Evolutionary conservation across 37 sponge, comb jelly and placozoan species (phyloP).

Genomic region (Trichoplax adhaerens): DNA sequence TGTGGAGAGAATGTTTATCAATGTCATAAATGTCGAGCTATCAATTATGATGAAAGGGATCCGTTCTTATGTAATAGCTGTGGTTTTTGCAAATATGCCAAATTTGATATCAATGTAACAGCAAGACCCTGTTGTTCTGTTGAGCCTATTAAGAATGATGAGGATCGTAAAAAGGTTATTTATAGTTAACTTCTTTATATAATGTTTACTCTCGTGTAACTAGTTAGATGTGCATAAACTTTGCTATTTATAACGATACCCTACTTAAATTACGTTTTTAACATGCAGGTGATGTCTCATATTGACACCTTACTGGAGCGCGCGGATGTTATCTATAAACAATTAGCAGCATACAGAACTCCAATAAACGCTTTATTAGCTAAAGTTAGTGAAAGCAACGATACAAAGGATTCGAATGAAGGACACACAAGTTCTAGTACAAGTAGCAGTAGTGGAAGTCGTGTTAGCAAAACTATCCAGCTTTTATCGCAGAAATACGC

Average conservation of each 20-base stretch:
- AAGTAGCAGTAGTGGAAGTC: background rate
- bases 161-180: conserved; percentile 62
- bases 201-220: background rate
- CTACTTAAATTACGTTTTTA: background rate
- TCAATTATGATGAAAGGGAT: conserved; percentile 92
- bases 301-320: conserved; percentile 60
- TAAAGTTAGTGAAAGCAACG: background rate
- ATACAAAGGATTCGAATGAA: conserved; percentile 1
- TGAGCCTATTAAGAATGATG: conserved; percentile 79
- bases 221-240: too few relatives aligned
- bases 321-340: conserved; percentile 60
- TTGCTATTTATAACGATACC: too few relatives aligned
- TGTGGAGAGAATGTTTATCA: conserved; percentile 94
- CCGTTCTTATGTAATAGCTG: conserved; percentile 88
- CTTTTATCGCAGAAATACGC: conserved; percentile 58
- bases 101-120: conserved; percentile 51
- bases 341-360: conserved; percentile 45
- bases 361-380: conserved; percentile 46
- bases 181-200: background rate
- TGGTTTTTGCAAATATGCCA: conserved; percentile 85
- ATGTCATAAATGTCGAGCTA: conserved; percentile 91
- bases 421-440: background rate
- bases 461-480: conserved; percentile 13
- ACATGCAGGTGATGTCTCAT: conserved; percentile 32
- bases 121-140: conserved; percentile 56